Evolutionary conservation across 2,113 vertebrate genomes (phyloP).

Genomic region (Antechinus flavipes): DNA sequence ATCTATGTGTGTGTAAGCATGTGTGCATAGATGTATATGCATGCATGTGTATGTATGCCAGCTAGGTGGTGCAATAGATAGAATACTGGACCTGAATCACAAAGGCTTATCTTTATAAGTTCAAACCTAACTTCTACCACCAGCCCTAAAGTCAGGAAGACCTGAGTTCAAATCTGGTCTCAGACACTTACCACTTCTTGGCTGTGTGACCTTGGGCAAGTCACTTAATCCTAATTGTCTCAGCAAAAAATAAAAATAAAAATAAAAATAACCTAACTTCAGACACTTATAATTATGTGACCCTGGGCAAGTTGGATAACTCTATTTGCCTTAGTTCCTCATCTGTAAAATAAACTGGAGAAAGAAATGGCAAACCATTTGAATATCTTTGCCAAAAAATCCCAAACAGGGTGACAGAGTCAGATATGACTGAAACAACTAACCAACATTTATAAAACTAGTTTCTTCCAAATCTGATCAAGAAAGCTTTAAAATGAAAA

Average conservation of each 20-base stretch:
- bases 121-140: neutral
- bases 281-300: neutral
- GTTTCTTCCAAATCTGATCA: neutral
- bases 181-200: too few species aligned
- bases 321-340: neutral
- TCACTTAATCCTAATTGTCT: too few species aligned
- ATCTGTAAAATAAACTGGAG: neutral
- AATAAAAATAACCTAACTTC: neutral
- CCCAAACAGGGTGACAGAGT: neutral
- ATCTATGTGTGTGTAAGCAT: neutral
- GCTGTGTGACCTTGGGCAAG: too few species aligned
- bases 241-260: neutral
- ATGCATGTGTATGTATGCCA: neutral
- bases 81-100: neutral
- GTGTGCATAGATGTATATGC: too few species aligned
- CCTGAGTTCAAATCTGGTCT: too few species aligned
- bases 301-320: neutral
- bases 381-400: neutral
- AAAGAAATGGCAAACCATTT: neutral
- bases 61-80: neutral
- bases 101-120: neutral
- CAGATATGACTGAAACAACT: neutral
- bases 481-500: neutral
- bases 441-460: neutral
- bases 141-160: too few species aligned